Base-by-base conservation (phyloP, 2,888 invertebrate genomes). In the Allygus modestus region DNA sequence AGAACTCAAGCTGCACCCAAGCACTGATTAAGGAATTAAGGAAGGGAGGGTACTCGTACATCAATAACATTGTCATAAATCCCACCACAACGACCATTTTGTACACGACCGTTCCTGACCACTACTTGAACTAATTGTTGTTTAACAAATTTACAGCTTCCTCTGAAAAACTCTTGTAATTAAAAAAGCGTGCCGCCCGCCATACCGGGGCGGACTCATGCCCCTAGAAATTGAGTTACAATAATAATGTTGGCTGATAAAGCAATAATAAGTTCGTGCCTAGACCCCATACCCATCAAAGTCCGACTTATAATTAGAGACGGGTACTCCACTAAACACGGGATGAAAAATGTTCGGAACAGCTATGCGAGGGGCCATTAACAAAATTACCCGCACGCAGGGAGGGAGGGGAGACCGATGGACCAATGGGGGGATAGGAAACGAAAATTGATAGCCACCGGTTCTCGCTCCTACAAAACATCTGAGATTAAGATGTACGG, bases 311-410 rank as follows among this genome's bases (percentile, higher is more conserved):
- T 69, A 51, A 81, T 84, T 84, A 84, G 46, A 84, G 43, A 61
- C 26, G 58, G 65, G 28, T 28, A 65, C 81, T 43, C 81, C 28
- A n/a, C 43, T 71, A 82, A 82, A 46, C 46, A 69, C 46, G 54
- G 84, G 69, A 81, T 83, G 85, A 85, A 85, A 85, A 85, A 85
- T 85, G 85, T 79, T 82, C 26, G 83, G 83, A 83, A 17, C 65
- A 65, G 31, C 65, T 65, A 65, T 81, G 79, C 81, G 46, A 65
- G 85, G 51, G 51, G 81, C 85, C 85, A 85, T 85, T 83, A 85
- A 85, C 85, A 83, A 83, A 85, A 85, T 85, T 85, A 85, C 85
- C 43, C 71, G 43, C 69, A 51, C 75, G 54, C n/a, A 23, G 2
- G 81, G 33, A 75, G 69, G 26, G 41, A 31, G 69, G 46, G 79